Percentiles rank a stretch among this genome's conserved stretches.
Evolutionary conservation across 2,113 vertebrate species (phyloP).

Genomic region (Parus major): DNA sequence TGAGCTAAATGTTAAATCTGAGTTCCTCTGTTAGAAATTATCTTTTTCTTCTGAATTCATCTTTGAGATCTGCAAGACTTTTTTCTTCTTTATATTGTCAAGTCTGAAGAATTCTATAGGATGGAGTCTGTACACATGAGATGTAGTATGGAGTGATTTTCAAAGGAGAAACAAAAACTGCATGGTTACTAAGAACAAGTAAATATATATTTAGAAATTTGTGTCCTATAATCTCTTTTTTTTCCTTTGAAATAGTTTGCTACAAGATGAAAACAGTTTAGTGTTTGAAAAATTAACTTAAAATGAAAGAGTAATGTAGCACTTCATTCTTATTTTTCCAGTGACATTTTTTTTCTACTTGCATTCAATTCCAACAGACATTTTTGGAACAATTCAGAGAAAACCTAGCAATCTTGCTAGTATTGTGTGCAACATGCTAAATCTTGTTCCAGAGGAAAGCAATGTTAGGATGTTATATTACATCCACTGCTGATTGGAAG

Average conservation of each 20-base stretch:
- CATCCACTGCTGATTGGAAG: not conserved
- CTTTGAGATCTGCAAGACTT: not conserved
- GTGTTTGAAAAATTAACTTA: not conserved
- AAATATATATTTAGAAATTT: not conserved
- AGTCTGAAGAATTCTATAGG: not conserved
- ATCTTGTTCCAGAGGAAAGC: not conserved
- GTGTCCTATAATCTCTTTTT: not conserved
- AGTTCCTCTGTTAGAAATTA: not conserved
- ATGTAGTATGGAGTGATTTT: not conserved
- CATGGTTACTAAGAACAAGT: not conserved
- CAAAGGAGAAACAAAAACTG: not conserved
- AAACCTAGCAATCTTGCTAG: not conserved
- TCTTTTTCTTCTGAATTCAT: not conserved
- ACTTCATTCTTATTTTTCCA: not conserved
- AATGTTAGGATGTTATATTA: not conserved
- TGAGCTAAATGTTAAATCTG: not conserved
- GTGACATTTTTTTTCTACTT: not conserved
- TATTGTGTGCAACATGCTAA: not conserved
- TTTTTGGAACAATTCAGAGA: not conserved
- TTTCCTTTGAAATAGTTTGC: not conserved
- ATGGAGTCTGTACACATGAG: rapidly evolving
- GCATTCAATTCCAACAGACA: not conserved
- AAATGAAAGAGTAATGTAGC: not conserved
- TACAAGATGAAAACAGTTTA: not conserved
- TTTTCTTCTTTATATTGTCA: not conserved